Evolutionary conservation across 1,140 invertebrate genomes (phyloP).

Genomic region (Micrasema longulum): DNA sequence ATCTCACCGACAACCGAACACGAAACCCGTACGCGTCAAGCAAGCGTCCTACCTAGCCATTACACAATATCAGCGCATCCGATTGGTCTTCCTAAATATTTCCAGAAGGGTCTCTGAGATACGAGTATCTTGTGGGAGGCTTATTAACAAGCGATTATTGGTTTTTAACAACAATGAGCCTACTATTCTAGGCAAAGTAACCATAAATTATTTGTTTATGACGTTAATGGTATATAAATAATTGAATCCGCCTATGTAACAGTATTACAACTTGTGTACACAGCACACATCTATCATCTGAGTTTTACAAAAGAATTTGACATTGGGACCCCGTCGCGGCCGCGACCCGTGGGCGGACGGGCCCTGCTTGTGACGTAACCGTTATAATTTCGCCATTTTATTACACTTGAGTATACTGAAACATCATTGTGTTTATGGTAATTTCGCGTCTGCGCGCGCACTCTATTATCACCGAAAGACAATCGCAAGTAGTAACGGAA

Average conservation of each 20-base stretch:
- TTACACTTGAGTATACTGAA: slow-evolving; percentile 43
- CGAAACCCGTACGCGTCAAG: too few relatives aligned
- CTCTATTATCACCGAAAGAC: slow-evolving; percentile 10
- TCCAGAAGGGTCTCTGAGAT: too few relatives aligned
- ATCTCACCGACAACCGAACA: too few relatives aligned
- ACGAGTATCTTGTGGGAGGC: too few relatives aligned
- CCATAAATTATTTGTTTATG: background rate
- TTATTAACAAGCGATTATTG: too few relatives aligned
- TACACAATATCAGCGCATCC: too few relatives aligned
- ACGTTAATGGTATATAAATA: slow-evolving; percentile 1
- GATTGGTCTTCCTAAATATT: too few relatives aligned
- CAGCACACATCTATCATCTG: background rate
- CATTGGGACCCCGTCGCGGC: slow-evolving; percentile 10
- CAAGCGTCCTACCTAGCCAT: too few relatives aligned
- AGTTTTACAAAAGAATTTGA: slow-evolving; percentile 4
- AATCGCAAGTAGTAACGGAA: too few relatives aligned
- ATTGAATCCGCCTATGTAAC: background rate
- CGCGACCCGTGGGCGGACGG: slow-evolving; percentile 16
- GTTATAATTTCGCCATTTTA: slow-evolving; percentile 49
- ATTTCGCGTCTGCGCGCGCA: slow-evolving; percentile 41
- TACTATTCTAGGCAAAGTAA: too few relatives aligned
- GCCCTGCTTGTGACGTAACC: slow-evolving; percentile 44
- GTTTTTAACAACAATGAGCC: too few relatives aligned
- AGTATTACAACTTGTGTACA: background rate
- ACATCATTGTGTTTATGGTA: slow-evolving; percentile 51